Conservation (phyloP, 2,797 vertebrate species). For the Decapterus maruadsi region DNA sequence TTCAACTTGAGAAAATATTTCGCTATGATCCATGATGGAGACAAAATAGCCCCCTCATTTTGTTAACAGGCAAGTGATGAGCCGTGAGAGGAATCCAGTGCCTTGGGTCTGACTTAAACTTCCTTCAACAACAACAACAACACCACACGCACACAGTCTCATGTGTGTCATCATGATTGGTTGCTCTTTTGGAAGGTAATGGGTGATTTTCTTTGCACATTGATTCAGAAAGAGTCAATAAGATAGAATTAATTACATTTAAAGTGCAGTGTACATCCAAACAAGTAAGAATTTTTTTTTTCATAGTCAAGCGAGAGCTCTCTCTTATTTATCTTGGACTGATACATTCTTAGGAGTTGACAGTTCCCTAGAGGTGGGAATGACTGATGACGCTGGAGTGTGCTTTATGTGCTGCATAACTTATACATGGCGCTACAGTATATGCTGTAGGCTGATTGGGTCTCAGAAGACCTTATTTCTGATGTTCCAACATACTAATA, state of each 20-base stretch:
- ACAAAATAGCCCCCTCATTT: constrained; percentile 43
- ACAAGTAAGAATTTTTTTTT: neutral
- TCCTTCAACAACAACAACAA: neutral
- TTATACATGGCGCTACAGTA: neutral
- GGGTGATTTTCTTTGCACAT: neutral
- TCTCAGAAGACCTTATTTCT: constrained; percentile 35
- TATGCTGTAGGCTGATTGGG: constrained; percentile 25
- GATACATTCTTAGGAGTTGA: neutral
- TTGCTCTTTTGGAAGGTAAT: neutral
- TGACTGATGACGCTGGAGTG: constrained; percentile 36
- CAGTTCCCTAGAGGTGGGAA: constrained; percentile 16
- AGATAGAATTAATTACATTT: constrained; percentile 5
- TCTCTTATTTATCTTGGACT: constrained; percentile 5
- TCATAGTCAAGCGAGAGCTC: neutral
- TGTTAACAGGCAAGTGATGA: constrained; percentile 47
- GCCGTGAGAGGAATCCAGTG: constrained; percentile 28
- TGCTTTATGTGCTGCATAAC: neutral
- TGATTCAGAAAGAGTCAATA: neutral
- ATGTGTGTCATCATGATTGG: neutral
- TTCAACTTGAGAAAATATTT: constrained; percentile 52
- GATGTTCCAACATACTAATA: constrained; percentile 8
- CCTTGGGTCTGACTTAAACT: constrained; percentile 11
- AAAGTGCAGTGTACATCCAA: neutral
- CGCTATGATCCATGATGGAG: constrained; percentile 15
- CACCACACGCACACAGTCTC: neutral